A percentile compares a stretch with the other conserved stretches of the same genome.
These are phyloP conservation scores for Saturnia japonica DNA, from an alignment of 2,888 invertebrate genomes.

Conservation along the genomic window DNA sequence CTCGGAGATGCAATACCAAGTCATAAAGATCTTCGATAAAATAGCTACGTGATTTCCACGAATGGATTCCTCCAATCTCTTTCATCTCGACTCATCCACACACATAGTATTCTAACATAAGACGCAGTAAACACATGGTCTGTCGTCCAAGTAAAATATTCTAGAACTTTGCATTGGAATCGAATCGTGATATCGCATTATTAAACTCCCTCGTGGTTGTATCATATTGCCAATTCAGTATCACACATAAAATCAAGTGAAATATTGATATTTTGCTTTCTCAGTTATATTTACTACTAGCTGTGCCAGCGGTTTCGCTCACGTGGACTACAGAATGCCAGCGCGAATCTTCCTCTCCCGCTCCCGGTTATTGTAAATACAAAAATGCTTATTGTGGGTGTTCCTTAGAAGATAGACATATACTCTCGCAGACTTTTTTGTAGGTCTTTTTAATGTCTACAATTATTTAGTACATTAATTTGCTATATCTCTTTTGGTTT, in stretches of 20 bases:
- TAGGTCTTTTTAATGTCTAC: too few species aligned
- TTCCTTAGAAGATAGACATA: too few species aligned
- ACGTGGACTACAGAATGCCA: too few species aligned
- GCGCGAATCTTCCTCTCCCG: too few species aligned
- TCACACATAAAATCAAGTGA: constrained; percentile 44
- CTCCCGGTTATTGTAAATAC: too few species aligned
- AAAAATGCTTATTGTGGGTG: too few species aligned
- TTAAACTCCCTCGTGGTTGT: constrained; percentile 56
- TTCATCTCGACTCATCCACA: constrained; percentile 55
- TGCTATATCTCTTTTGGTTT: too few species aligned
- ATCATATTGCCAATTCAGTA: constrained; percentile 42
- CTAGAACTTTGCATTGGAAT: constrained; percentile 64
- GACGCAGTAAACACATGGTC: constrained; percentile 63
- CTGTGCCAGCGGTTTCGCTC: too few species aligned
- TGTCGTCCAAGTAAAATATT: constrained; percentile 68
- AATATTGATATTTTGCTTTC: constrained; percentile 27
- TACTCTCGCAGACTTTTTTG: too few species aligned
- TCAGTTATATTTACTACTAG: not conserved
- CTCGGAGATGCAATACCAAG: constrained; percentile 24
- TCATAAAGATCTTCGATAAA: constrained; percentile 67
- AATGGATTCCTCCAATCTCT: constrained; percentile 67
- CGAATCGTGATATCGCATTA: constrained; percentile 68
- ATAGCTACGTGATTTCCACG: constrained; percentile 71
- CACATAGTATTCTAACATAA: constrained; percentile 40
- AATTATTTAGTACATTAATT: too few species aligned